Evolutionary conservation across 2,888 invertebrate species (phyloP), one percentile per base, ranked within the genome.

Genomic region (Diadegma fenestrale): DNA sequence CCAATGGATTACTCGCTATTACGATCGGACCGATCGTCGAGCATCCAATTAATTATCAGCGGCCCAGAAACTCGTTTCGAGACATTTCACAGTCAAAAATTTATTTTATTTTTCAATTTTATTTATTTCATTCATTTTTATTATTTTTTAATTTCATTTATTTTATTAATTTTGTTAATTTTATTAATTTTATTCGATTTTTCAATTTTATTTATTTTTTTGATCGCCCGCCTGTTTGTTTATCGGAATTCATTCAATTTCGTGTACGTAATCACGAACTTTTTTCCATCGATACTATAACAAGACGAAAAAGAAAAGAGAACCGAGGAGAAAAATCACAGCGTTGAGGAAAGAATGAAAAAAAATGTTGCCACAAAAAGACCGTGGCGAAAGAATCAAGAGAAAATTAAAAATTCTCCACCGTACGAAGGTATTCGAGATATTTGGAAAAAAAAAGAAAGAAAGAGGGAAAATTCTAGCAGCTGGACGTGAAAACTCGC

Each of bases 391-490:
- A 19, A 69, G 2, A 14, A 22, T 22, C 4, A 5, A n/a, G n/a
- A n/a, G 7, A 30, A 54, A 80, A 73, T 66, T 58, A 75, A 48
- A 75, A 73, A 75, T 45, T 58, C 54, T 58, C 22, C 51, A 4
- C 14, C 17, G 64, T 45, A 72, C 45, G 30, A 30, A 64, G 63
- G 58, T 66, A 82, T 71, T 61, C 51, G 30, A n/a, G 64, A 77
- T 66, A 66, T 66, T 66, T 66, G 12, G 8, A n/a, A 3, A 19
- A 22, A 72, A 72, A 4, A 22, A 41, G 14, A 33, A 22, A 72
- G 7, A 54, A n/a, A 8, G 6, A 54, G 37, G 37, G 10, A 54
- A 22, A 22, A 19, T 2, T 0, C 22, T 54, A 10, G 19, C 22
- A 51, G 2, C 19, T 51, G 22, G 19, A 26, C 30, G n/a, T 30